These are phyloP conservation scores for Macrobrachium nipponense DNA, from an alignment of 1,140 invertebrate genomes.

Conservation along the genomic window DNA sequence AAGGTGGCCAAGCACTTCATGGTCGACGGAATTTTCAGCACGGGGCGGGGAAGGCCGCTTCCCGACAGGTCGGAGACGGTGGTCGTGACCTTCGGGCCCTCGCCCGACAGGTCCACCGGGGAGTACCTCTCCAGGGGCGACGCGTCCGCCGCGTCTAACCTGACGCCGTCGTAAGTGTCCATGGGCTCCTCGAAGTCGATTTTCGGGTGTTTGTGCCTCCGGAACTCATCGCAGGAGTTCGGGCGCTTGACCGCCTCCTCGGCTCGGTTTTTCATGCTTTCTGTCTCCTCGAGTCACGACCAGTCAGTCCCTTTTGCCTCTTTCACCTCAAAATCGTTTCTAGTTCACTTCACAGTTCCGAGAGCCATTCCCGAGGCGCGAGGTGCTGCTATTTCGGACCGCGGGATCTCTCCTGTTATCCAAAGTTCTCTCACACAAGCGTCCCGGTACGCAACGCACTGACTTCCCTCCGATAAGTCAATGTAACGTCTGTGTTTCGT, in stretches of 20 bases:
- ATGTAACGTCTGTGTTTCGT: constrained; percentile 49
- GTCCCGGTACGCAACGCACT: constrained; percentile 10
- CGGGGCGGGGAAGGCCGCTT: constrained; percentile 11
- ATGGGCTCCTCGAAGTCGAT: constrained; percentile 40
- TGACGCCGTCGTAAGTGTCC: constrained; percentile 8
- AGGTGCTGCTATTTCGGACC: constrained; percentile 5
- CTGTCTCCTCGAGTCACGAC: neutral
- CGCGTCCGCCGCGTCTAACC: constrained; percentile 25
- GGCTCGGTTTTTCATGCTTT: constrained; percentile 45
- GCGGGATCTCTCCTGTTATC: neutral
- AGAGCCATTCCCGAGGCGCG: constrained; percentile 12
- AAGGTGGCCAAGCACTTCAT: constrained; percentile 49
- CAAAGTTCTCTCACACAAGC: constrained; percentile 23
- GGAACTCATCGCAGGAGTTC: constrained; percentile 35
- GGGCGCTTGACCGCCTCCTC: constrained; percentile 47
- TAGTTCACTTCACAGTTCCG: constrained; percentile 27
- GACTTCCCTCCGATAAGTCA: constrained; percentile 54
- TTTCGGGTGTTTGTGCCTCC: constrained; percentile 36
- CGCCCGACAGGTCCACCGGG: constrained; percentile 19
- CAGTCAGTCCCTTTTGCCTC: neutral
- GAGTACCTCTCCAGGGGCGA: constrained; percentile 5
- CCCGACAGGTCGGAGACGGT: neutral
- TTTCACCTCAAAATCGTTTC: constrained; percentile 7
- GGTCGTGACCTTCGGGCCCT: neutral
- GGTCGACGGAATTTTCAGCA: constrained; percentile 54